These are phyloP conservation scores for Lemur catta DNA, from an alignment of 2,797 vertebrate genomes.

Conservation along the genomic window DNA sequence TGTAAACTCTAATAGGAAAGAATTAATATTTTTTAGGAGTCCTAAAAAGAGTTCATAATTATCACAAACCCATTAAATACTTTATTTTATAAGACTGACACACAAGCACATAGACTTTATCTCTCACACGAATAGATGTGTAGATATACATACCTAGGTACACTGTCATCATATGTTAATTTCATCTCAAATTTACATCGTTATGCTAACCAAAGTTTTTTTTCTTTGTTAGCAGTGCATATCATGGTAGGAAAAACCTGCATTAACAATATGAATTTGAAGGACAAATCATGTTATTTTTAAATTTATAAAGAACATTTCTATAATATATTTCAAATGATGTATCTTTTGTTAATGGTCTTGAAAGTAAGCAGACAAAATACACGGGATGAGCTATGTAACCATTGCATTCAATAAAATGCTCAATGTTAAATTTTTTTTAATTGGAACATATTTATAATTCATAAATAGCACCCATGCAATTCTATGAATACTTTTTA, in stretches of 20 bases:
- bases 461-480: background rate
- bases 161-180: background rate
- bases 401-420: background rate
- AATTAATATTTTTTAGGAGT: background rate
- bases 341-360: background rate
- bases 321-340: background rate
- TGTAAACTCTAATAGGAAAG: background rate
- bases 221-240: background rate
- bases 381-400: background rate
- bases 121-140: background rate
- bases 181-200: background rate
- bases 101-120: background rate
- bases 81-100: background rate
- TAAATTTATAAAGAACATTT: background rate
- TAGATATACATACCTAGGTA: background rate
- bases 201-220: background rate
- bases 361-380: background rate
- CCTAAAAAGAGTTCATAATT: background rate
- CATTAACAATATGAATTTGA: background rate
- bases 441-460: background rate
- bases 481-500: background rate
- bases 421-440: background rate
- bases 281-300: background rate
- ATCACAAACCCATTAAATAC: background rate
- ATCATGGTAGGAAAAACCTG: background rate